Base-by-base conservation (phyloP, 2,888 invertebrate genomes). In the Tenthredo scrophulariae region DNA sequence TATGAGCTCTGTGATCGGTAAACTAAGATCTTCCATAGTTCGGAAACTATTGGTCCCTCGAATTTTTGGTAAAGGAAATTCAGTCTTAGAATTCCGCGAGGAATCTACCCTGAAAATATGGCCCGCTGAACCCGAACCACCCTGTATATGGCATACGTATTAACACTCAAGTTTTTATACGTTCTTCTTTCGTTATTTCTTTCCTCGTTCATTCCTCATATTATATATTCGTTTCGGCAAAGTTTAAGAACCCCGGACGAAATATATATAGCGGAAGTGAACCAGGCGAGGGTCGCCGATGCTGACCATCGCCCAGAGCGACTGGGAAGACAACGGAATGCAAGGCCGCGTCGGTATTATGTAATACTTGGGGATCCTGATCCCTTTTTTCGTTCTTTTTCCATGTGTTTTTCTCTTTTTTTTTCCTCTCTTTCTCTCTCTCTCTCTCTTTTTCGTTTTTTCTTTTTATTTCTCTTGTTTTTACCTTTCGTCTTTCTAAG, bases 311-410 rank as follows among this genome's bases (percentile, higher is more conserved):
- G 80, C 62, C 62, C 37, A 26, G 22, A 37, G 80, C 62, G 80
- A 40, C 37, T 70, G 87, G 89, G 86, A 86, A 87, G 88, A 87
- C 87, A 87, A 87, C 86, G 87, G 87, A 88, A 88, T 86, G 89
- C 88, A 88, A 89, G 89, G 88, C 89, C 87, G 80, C 58, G 88
- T 89, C 89, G 87, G 87, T 88, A 87, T 89, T 89, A 89, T 86
- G 89, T 89, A 89, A 89, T 87, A 86, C 87, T 40, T n/a, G 54
- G 29, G 50, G 43, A 82, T n/a, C 70, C 77, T 50, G 80, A 40
- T 80, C 37, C 33, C 62, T 80, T 80, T 37, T 80, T 62, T 77
- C 26, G 5, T 40, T 62, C 13, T 58, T 58, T 80, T 80, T 40
- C 15, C 37, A 4, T 15, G 6, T 18, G 22, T 33, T 29, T 37